Percentiles rank a stretch among this genome's conserved stretches.
These are phyloP conservation scores for Silurus aristotelis DNA, from an alignment of 2,797 vertebrate species.

Conservation along the genomic window DNA sequence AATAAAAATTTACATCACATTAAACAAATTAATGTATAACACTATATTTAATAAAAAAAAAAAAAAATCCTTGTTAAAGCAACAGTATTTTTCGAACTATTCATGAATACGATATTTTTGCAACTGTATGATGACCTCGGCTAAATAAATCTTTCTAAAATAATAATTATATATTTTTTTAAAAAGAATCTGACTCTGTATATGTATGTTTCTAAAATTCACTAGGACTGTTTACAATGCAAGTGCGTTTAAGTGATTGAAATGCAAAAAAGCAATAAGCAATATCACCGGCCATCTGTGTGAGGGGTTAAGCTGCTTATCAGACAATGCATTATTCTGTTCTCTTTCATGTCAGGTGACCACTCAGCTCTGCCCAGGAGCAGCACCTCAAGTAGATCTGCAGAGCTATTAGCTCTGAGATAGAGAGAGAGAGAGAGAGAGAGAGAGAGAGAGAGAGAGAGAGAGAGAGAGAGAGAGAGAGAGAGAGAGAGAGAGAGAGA, in stretches of 20 bases:
- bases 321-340: slow-evolving; percentile 11
- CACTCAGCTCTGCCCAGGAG: slow-evolving; percentile 6
- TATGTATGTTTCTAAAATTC: background rate
- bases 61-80: background rate
- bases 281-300: background rate
- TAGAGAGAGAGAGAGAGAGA: background rate
- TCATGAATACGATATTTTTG: too few relatives aligned
- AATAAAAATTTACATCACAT: too few relatives aligned
- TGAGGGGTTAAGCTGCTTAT: slow-evolving; percentile 40
- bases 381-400: slow-evolving; percentile 24
- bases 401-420: background rate
- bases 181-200: background rate
- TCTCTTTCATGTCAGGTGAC: slow-evolving; percentile 28
- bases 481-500: slow-evolving; percentile 1
- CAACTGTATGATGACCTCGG: too few relatives aligned
- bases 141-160: background rate
- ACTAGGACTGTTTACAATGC: too few relatives aligned
- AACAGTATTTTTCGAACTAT: too few relatives aligned
- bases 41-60: too few relatives aligned
- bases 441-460: slow-evolving; percentile 28
- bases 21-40: too few relatives aligned
- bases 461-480: slow-evolving; percentile 11
- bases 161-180: too few relatives aligned
- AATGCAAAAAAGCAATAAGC: slow-evolving; percentile 12
- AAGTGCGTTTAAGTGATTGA: background rate